Percentiles rank a stretch among this genome's conserved stretches.
These are phyloP conservation scores for Mesembrinibis cayennensis DNA, from an alignment of 2,113 vertebrate genomes.

Conservation along the genomic window DNA sequence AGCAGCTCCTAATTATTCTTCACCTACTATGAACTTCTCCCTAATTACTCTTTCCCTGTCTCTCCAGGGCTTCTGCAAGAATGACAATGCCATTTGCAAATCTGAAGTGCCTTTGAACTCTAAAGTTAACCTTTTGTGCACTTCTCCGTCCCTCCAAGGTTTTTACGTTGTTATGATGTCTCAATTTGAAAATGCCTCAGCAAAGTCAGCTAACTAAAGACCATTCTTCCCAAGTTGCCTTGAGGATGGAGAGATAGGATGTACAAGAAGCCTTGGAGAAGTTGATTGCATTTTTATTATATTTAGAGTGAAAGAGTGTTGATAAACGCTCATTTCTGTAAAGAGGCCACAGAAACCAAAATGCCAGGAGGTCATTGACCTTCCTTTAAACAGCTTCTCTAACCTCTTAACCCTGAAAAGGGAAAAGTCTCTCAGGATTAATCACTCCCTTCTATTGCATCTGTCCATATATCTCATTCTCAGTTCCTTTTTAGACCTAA, in stretches of 20 bases:
- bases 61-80: conserved; percentile 15
- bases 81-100: conserved; percentile 48
- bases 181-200: not conserved
- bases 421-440: not conserved
- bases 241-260: not conserved
- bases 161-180: not conserved
- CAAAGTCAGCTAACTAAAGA: not conserved
- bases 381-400: not conserved
- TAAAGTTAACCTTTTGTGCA: not conserved
- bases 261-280: not conserved
- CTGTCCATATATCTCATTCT: not conserved
- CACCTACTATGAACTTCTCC: conserved; percentile 39
- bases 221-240: not conserved
- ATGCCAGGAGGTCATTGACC: not conserved
- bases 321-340: not conserved
- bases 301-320: not conserved
- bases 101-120: not conserved
- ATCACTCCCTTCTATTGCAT: not conserved
- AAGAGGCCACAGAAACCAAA: not conserved
- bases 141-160: not conserved
- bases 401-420: not conserved
- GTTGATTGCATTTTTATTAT: not conserved
- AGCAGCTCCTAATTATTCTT: conserved; percentile 45
- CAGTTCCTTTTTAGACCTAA: not conserved
- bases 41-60: conserved; percentile 43